Evolutionary conservation across 2,113 vertebrate genomes (phyloP).

Genomic region (Oncorhynchus tshawytscha): DNA sequence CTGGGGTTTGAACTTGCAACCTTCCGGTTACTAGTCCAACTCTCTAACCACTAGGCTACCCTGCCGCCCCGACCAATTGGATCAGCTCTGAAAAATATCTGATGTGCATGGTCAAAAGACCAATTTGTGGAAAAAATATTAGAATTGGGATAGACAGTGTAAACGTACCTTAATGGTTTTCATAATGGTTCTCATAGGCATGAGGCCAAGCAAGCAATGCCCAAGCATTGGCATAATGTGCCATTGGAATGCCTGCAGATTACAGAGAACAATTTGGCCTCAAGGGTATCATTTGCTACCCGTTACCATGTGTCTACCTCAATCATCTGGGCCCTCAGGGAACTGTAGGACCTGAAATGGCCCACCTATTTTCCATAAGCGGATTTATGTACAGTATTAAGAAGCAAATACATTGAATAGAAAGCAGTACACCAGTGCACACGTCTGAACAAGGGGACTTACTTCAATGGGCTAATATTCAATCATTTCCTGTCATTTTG

Average conservation of each 20-base stretch:
- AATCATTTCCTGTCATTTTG: conserved; percentile 69
- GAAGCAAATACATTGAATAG: conserved; percentile 63
- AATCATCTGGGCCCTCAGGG: conserved; percentile 15
- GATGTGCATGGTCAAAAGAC: no score
- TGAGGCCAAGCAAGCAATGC: no score
- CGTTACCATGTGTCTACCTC: conserved; percentile 9
- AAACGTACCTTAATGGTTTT: no score
- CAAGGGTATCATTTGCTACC: background rate
- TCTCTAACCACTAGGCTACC: no score
- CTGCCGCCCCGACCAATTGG: no score
- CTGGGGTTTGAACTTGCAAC: no score
- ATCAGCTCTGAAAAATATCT: no score
- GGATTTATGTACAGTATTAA: conserved; percentile 65
- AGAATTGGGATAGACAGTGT: no score
- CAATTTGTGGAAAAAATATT: no score
- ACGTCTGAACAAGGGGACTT: conserved; percentile 62
- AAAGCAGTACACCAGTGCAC: conserved; percentile 53
- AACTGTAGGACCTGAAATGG: conserved; percentile 26
- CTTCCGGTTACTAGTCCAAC: no score
- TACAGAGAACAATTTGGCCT: background rate
- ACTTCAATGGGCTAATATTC: conserved; percentile 63
- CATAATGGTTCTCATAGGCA: no score
- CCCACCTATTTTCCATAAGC: conserved; percentile 37
- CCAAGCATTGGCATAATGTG: background rate
- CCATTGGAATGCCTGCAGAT: background rate